phyloP scores from a whole-genome alignment of 1,140 invertebrate genomes.

The Diachasmimorpha longicaudata region DNA sequence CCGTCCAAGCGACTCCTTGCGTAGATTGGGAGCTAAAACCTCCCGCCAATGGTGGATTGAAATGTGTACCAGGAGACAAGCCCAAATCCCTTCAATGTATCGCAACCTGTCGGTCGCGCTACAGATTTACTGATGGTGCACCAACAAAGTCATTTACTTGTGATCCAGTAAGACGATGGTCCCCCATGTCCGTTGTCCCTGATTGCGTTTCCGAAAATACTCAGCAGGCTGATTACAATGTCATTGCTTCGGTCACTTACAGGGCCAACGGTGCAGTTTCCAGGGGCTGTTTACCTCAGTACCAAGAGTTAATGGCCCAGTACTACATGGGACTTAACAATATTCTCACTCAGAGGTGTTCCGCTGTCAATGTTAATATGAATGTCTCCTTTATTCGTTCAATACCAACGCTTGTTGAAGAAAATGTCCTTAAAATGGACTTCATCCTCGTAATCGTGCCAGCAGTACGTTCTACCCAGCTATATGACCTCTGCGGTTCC shows the following conservation, averaged over 20 bases:
- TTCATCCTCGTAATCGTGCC: constrained; percentile 89
- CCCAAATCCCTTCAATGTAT: constrained; percentile 82
- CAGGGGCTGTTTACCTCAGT: constrained; percentile 81
- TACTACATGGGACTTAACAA: constrained; percentile 82
- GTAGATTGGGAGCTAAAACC: constrained; percentile 91
- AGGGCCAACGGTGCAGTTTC: constrained; percentile 87
- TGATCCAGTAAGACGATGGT: constrained; percentile 79
- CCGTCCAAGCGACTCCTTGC: constrained; percentile 91
- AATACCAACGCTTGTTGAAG: constrained; percentile 76
- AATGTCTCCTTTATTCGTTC: constrained; percentile 89
- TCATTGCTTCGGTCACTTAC: constrained; percentile 87
- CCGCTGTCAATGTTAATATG: constrained; percentile 93
- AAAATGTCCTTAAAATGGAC: constrained; percentile 87
- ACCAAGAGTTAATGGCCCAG: constrained; percentile 82
- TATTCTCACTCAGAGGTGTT: constrained; percentile 88
- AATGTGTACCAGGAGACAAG: constrained; percentile 79
- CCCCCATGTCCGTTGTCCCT: constrained; percentile 84
- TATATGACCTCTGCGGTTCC: constrained; percentile 94
- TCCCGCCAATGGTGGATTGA: constrained; percentile 86
- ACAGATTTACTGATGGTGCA: constrained; percentile 89
- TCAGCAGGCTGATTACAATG: constrained; percentile 91
- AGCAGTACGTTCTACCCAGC: constrained; percentile 82
- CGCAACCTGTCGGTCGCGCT: constrained; percentile 90
- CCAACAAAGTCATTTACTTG: constrained; percentile 86
- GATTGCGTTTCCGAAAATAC: constrained; percentile 95